These are phyloP conservation scores for Tretioscincus oriximinensis DNA, from an alignment of 2,113 vertebrate species.

Conservation along the genomic window DNA sequence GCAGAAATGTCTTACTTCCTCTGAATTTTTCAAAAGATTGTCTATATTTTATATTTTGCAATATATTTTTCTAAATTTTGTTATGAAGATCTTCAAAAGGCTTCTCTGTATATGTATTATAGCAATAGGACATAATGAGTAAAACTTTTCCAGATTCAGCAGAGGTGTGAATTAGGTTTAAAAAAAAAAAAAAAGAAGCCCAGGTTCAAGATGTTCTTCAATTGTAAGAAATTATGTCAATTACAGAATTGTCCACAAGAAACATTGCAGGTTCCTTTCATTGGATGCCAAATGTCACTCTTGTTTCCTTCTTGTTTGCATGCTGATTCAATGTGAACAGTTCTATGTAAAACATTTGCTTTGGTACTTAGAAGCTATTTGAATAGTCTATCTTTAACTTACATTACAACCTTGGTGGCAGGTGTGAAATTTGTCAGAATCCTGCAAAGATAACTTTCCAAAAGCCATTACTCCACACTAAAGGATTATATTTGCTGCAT, in stretches of 20 bases:
- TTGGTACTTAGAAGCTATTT: constrained; percentile 62
- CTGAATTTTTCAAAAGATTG: no score
- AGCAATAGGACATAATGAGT: neutral
- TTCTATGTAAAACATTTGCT: constrained; percentile 59
- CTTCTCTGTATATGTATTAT: neutral
- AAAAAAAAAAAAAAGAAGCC: neutral
- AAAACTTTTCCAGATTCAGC: neutral
- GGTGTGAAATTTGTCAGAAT: constrained; percentile 67
- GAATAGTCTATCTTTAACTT: constrained; percentile 47
- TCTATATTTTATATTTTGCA: no score
- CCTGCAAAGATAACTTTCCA: constrained; percentile 65
- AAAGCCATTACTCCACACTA: constrained; percentile 53
- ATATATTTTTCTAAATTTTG: neutral
- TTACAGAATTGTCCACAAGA: neutral
- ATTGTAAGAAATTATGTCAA: neutral
- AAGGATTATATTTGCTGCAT: constrained; percentile 29
- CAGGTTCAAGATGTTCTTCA: neutral
- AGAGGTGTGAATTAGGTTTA: no score
- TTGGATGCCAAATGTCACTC: constrained; percentile 13
- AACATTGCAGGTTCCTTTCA: neutral
- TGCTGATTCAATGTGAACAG: constrained; percentile 44
- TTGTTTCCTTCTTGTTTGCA: constrained; percentile 50
- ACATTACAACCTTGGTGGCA: constrained; percentile 62
- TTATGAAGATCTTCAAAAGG: no score
- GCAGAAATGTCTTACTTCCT: no score